Conservation (phyloP, 2,888 invertebrate species). For the Strigamia transsilvanica region DNA sequence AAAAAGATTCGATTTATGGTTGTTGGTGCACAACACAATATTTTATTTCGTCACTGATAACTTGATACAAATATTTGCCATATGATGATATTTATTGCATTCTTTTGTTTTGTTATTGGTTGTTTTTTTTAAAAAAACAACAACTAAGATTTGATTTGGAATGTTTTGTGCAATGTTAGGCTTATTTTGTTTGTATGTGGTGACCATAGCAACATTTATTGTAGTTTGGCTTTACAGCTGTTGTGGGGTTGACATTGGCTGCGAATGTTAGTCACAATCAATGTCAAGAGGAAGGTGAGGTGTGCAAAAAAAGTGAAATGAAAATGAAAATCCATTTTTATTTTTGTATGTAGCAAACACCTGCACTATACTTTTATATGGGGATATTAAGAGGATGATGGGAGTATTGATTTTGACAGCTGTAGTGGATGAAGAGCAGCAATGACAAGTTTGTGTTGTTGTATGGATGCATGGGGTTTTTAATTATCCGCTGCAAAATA, state of each 20-base stretch:
- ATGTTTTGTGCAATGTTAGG: too few species aligned
- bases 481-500: background rate
- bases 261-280: background rate
- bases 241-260: background rate
- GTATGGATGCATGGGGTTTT: background rate
- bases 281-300: background rate
- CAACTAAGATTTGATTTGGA: too few species aligned
- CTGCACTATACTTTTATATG: background rate
- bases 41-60: too few species aligned
- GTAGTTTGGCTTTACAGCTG: background rate
- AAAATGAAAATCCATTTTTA: background rate
- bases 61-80: too few species aligned
- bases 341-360: background rate
- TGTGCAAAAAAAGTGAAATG: background rate
- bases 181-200: too few species aligned
- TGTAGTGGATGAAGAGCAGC: slow-evolving; percentile 2
- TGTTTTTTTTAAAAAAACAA: too few species aligned
- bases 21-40: too few species aligned
- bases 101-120: too few species aligned
- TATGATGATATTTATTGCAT: too few species aligned
- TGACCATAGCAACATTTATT: too few species aligned
- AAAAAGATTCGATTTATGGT: background rate
- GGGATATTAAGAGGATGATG: background rate
- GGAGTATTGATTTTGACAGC: slow-evolving; percentile 11
- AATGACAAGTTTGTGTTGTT: background rate